Conservation (phyloP, 2,113 vertebrate genomes). For the Cololabis saira region DNA sequence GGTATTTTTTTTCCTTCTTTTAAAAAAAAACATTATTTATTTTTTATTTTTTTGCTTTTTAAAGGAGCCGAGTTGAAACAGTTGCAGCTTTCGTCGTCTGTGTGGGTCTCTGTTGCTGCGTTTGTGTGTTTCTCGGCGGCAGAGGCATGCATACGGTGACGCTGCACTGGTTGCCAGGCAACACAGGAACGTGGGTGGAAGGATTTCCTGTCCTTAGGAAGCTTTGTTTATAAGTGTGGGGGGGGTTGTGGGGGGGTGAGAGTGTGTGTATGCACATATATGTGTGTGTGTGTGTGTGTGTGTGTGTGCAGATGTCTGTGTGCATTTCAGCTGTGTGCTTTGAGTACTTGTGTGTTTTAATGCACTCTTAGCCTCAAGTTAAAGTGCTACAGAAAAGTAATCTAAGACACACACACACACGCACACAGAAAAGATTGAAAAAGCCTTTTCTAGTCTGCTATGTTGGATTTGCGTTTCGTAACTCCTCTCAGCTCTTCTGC, state of each 20-base stretch:
- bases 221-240: conserved; percentile 69
- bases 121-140: conserved; percentile 50
- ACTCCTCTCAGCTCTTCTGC: conserved; percentile 52
- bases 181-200: conserved; percentile 79
- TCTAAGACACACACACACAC: conserved; percentile 38
- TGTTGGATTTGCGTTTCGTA: conserved; percentile 64
- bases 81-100: conserved; percentile 17
- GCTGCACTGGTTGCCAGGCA: conserved; percentile 73
- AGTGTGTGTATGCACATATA: background rate
- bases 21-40: no score
- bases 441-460: conserved; percentile 43
- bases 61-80: conserved; percentile 53
- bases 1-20: conserved; percentile 10
- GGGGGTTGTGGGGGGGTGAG: conserved; percentile 12
- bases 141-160: conserved; percentile 73
- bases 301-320: conserved; percentile 28
- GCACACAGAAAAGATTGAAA: conserved; percentile 2
- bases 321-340: conserved; percentile 45
- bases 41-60: conserved; percentile 14
- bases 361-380: conserved; percentile 52
- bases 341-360: conserved; percentile 59
- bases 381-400: conserved; percentile 55
- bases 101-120: conserved; percentile 13
- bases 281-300: background rate
- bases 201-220: conserved; percentile 82